phyloP scores from a whole-genome alignment of 2,888 invertebrate species.

The Heliconius charithonia region DNA sequence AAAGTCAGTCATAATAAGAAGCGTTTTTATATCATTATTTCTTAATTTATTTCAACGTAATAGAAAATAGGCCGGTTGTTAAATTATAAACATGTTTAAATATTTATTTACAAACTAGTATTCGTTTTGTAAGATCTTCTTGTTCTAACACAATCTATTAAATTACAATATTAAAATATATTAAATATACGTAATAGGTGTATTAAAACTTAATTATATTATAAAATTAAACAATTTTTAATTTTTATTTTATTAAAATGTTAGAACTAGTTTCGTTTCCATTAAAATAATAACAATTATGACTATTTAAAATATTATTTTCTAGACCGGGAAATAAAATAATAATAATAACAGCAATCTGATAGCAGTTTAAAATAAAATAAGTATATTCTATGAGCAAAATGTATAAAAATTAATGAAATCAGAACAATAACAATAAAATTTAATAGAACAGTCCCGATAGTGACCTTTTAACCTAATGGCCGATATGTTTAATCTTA shows the following conservation, averaged over 20 bases:
- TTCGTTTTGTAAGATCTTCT: background rate
- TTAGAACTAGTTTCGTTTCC: no score
- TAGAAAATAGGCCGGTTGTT: background rate
- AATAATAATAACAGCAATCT: background rate
- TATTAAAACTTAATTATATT: no score
- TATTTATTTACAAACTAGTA: background rate
- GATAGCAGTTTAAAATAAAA: slow-evolving; percentile 1
- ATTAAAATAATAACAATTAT: background rate
- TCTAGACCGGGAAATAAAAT: background rate
- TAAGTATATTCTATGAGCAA: slow-evolving; percentile 13
- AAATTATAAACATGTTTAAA: background rate
- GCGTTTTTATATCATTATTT: background rate
- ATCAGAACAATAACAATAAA: slow-evolving; percentile 1
- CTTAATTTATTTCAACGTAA: background rate
- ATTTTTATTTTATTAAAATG: no score
- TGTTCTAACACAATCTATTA: background rate
- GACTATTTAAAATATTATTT: background rate
- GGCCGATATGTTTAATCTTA: background rate
- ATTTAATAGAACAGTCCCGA: background rate
- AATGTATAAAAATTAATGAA: slow-evolving; percentile 1
- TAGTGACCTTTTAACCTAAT: slow-evolving; percentile 6
- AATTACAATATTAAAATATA: background rate
- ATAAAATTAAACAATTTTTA: no score
- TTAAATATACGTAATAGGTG: no score
- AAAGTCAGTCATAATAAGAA: background rate